These are phyloP conservation scores for Laterallus jamaicensis DNA, from an alignment of 2,113 vertebrate genomes.

Conservation along the genomic window DNA sequence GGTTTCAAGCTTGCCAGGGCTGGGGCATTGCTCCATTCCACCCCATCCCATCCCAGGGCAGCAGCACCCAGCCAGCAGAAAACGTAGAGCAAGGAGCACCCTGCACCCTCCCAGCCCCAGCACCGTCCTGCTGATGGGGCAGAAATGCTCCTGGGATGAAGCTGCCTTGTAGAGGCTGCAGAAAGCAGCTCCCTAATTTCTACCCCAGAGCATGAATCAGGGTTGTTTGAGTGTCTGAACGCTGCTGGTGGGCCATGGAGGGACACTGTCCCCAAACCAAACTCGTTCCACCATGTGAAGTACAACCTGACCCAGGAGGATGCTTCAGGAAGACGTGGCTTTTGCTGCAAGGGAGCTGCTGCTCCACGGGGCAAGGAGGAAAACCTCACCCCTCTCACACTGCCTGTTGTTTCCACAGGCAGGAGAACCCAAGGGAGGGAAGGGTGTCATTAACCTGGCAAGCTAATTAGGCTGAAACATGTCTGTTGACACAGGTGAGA, in stretches of 20 bases:
- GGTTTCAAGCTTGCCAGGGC: background rate
- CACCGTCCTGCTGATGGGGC: rapidly evolving
- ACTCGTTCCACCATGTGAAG: background rate
- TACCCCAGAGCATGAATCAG: background rate
- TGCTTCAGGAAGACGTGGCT: background rate
- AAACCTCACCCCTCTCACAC: background rate
- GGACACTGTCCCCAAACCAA: background rate
- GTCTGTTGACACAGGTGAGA: background rate
- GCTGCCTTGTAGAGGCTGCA: background rate
- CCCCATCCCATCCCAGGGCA: background rate
- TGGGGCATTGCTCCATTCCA: background rate
- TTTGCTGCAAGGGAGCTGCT: background rate
- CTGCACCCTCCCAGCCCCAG: background rate
- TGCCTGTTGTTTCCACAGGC: background rate
- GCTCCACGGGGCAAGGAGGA: background rate
- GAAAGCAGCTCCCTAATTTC: background rate
- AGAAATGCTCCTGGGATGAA: background rate
- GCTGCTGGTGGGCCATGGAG: rapidly evolving
- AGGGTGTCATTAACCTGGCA: rapidly evolving
- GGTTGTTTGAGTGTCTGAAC: background rate
- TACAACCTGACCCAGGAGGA: background rate
- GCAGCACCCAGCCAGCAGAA: background rate
- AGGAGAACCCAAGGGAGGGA: background rate
- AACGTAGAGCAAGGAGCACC: background rate
- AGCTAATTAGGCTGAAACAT: background rate